Conservation (phyloP, 1,140 invertebrate genomes). For the Cotesia glomerata region DNA sequence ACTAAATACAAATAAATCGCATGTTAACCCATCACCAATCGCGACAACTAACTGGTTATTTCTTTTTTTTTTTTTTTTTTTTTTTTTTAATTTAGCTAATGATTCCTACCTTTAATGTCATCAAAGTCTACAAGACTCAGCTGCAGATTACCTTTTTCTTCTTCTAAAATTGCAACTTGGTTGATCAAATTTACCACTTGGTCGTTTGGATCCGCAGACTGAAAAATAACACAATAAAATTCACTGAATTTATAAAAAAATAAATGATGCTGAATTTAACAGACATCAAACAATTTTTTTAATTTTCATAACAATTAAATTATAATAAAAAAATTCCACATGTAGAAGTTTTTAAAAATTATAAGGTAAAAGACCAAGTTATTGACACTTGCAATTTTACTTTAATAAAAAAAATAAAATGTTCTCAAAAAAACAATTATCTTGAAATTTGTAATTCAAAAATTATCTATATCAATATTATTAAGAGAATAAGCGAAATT, state of each 20-base stretch:
- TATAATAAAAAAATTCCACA: no score
- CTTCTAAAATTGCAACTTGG: slow-evolving; percentile 82
- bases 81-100: slow-evolving; percentile 11
- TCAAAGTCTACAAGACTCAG: slow-evolving; percentile 82
- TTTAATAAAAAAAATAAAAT: no score
- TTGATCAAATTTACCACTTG: slow-evolving; percentile 77
- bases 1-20: slow-evolving; percentile 42
- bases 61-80: no score
- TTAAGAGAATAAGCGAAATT: no score
- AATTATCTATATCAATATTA: no score
- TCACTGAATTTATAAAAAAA: neutral
- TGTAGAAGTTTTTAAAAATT: no score
- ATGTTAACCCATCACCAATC: slow-evolving; percentile 23
- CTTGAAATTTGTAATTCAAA: no score
- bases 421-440: no score
- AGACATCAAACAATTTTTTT: neutral
- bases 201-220: slow-evolving; percentile 70
- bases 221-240: slow-evolving; percentile 21
- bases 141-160: slow-evolving; percentile 89
- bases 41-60: slow-evolving; percentile 32
- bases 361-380: no score
- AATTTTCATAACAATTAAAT: neutral
- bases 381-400: no score
- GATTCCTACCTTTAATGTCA: slow-evolving; percentile 74
- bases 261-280: neutral